Conservation (phyloP, 2,888 invertebrate genomes). For the Cyaniris semiargus region DNA sequence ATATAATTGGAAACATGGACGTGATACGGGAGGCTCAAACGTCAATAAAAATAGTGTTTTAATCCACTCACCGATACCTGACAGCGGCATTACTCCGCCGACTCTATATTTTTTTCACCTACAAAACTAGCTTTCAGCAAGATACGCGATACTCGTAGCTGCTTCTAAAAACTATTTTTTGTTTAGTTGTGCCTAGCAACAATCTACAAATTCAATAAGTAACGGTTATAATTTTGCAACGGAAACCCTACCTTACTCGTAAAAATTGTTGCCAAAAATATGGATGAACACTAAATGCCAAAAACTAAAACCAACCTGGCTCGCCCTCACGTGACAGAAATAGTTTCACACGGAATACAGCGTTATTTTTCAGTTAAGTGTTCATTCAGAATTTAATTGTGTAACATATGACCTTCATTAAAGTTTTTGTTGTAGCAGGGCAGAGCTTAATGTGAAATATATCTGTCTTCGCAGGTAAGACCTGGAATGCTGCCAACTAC, state of each 20-base stretch:
- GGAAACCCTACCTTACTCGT: background rate
- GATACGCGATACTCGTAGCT: background rate
- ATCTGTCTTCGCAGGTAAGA: conserved; percentile 62
- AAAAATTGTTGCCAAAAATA: background rate
- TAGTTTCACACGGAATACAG: background rate
- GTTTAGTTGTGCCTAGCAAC: background rate
- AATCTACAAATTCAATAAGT: no score
- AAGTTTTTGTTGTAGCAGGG: conserved; percentile 53
- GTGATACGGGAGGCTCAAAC: conserved; percentile 60
- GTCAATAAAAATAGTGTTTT: conserved; percentile 74
- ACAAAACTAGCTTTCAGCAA: background rate
- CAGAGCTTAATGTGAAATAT: conserved; percentile 58
- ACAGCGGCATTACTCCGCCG: conserved; percentile 66
- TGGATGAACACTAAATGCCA: background rate
- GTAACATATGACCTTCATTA: conserved; percentile 53
- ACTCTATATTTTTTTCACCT: conserved; percentile 51
- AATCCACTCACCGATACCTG: conserved; percentile 75
- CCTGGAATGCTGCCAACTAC: conserved; percentile 74
- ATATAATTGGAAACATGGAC: conserved; percentile 54
- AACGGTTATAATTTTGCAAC: no score
- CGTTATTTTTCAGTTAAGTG: conserved; percentile 37
- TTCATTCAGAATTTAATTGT: conserved; percentile 41
- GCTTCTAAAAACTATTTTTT: background rate
- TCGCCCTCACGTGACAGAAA: background rate
- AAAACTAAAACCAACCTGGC: background rate